Evolutionary conservation across 2,113 vertebrate species (phyloP).

Genomic region (Alligator mississippiensis): DNA sequence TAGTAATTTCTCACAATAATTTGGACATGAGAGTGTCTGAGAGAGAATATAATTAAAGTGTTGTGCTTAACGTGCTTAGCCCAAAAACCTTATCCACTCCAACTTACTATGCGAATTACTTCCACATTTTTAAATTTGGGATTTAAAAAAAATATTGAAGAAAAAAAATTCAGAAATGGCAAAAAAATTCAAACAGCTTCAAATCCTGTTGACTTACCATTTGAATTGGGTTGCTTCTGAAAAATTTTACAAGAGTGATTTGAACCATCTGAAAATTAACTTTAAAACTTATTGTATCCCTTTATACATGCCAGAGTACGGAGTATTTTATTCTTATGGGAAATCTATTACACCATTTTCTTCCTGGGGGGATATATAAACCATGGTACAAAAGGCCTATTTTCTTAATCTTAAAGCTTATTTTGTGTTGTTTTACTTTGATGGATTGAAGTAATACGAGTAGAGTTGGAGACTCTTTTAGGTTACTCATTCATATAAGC

Average conservation of each 20-base stretch:
- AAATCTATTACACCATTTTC: not conserved
- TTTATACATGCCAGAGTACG: not conserved
- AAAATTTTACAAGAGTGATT: not conserved
- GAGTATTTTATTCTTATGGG: not conserved
- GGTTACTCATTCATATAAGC: not conserved
- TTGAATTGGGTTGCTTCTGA: not conserved
- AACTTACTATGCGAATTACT: not conserved
- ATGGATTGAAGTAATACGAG: not conserved
- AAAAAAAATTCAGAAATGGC: not conserved
- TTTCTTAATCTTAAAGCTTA: not conserved
- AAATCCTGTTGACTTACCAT: not conserved
- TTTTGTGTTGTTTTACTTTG: not conserved
- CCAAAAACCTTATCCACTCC: not conserved
- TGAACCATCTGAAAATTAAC: too few species aligned
- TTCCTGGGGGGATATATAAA: not conserved
- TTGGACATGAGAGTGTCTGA: not conserved
- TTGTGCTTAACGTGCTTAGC: not conserved
- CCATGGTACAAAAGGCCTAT: not conserved
- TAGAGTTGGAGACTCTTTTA: not conserved
- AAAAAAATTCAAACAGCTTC: not conserved
- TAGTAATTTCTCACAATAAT: not conserved
- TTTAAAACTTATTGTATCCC: not conserved
- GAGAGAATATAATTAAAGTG: not conserved
- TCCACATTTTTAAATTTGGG: not conserved
- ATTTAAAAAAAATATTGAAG: not conserved